Evolutionary conservation across 2,113 vertebrate genomes (phyloP).

Genomic region (Neodontobutis hainanensis): DNA sequence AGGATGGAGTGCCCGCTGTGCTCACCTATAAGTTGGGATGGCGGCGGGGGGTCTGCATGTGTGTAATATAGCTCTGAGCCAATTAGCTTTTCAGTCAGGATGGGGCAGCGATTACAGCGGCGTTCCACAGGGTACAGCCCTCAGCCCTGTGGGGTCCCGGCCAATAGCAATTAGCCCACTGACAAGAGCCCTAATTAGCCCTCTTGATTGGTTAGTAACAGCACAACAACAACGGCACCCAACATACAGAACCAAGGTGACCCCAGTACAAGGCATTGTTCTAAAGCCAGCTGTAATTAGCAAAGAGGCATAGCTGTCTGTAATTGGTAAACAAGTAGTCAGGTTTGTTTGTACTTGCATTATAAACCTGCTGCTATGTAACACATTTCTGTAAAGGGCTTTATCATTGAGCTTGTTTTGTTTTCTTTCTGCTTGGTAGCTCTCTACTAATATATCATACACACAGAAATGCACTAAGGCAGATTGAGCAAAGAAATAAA

Average conservation of each 20-base stretch:
- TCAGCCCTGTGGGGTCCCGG: constrained; percentile 66
- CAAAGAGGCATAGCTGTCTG: constrained; percentile 45
- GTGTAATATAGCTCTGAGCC: constrained; percentile 50
- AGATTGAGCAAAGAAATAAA: constrained; percentile 18
- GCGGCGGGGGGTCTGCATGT: constrained; percentile 40
- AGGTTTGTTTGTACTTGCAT: constrained; percentile 43
- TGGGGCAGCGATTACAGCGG: constrained; percentile 40
- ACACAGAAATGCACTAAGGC: constrained; percentile 13
- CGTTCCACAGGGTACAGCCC: constrained; percentile 63
- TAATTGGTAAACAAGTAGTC: constrained; percentile 63
- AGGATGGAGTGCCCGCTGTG: constrained; percentile 58
- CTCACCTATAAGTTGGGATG: constrained; percentile 34
- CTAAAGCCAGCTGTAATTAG: constrained; percentile 57
- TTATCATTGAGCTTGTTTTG: constrained; percentile 17
- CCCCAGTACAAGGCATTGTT: constrained; percentile 16
- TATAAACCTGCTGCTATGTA: constrained; percentile 44
- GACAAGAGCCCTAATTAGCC: constrained; percentile 79
- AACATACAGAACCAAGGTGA: constrained; percentile 40
- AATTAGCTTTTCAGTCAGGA: constrained; percentile 70
- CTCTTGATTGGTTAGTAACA: constrained; percentile 71
- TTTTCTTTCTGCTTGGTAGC: constrained; percentile 26
- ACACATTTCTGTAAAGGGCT: constrained; percentile 36
- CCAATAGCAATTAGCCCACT: constrained; percentile 76
- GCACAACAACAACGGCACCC: constrained; percentile 40
- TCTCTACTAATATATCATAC: constrained; percentile 30